Conservation (phyloP, 2,888 invertebrate genomes). For the Galeopsomyia nigrocyanea region DNA sequence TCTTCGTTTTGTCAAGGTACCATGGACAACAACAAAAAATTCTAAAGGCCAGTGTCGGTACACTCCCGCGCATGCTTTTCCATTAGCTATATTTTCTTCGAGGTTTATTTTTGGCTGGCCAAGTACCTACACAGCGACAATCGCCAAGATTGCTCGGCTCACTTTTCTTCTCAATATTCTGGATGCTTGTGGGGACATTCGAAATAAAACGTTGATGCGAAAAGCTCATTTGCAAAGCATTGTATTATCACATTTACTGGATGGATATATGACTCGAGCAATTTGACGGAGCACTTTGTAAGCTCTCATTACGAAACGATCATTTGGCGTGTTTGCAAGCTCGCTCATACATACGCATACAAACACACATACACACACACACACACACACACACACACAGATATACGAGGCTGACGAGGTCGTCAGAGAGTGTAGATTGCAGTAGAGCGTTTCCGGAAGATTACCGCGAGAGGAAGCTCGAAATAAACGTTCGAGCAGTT, state of each 20-base stretch:
- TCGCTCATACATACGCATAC: slow-evolving; percentile 30
- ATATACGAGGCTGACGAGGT: no score
- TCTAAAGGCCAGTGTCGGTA: background rate
- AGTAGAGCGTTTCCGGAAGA: slow-evolving; percentile 47
- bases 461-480: slow-evolving; percentile 49
- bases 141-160: slow-evolving; percentile 14
- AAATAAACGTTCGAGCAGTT: slow-evolving; percentile 49
- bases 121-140: background rate
- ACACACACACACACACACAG: slow-evolving; percentile 23
- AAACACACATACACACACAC: slow-evolving; percentile 22
- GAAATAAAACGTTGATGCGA: background rate
- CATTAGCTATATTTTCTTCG: slow-evolving; percentile 10
- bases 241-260: background rate
- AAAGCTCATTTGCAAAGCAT: background rate
- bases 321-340: slow-evolving; percentile 35
- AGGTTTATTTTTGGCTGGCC: background rate
- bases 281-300: no score
- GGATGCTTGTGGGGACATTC: background rate
- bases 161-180: background rate
- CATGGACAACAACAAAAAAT: slow-evolving; percentile 7
- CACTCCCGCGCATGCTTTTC: slow-evolving; percentile 7
- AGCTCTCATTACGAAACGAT: slow-evolving; percentile 11
- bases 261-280: no score
- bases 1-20: background rate
- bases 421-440: background rate